Evolutionary conservation across 2,113 vertebrate species (phyloP), one percentile per base, ranked within the genome.

Genomic region (Pseudorasbora parva): DNA sequence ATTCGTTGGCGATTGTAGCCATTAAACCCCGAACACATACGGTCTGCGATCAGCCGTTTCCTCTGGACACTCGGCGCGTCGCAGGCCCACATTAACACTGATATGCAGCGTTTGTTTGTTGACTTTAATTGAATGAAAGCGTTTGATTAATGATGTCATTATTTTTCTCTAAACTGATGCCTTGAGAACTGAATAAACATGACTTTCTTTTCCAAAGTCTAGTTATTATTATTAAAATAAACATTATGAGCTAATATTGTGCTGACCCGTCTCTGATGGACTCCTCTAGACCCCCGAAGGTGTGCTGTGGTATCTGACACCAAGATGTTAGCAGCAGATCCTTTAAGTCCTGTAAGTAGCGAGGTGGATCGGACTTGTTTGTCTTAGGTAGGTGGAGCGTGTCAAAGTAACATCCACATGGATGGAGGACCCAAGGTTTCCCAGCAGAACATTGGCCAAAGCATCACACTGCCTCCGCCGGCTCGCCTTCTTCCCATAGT

Each of bases 151-250:
- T 80, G 68, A 78, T 72, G 83, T 79, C 83, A 79, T 84, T 73
- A 41, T n/a, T 84, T 79, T 51, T 80, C 54, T 59, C 17, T 73
- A 60, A 73, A 62, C 69, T 17, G 64, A 79, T 84, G 83, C 76
- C 76, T 79, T 86, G 81, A 83, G 60, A 43, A 68, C 54, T 47
- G 81, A 86, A 86, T 86, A 86, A 83, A 83, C 57, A 8, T 82
- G 74, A 33, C 56, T 82, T 78, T 68, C 43, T 82, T 80, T 79
- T 72, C 51, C 33, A 47, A 54, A 79, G 45, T 51, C 43, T 62
- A 0, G 3, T n/a, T 17, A 0, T 66, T 66, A 4, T 33, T 66
- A 33, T 33, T 62, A 15, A 66, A 33, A 17, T 17, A 4, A 33
- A 33, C 62, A 33, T 30, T 27, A 15, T 11, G 10, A 37, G 4